These are phyloP conservation scores for Acipenser transmontanus DNA, from an alignment of 2,797 vertebrate genomes.

Conservation along the genomic window DNA sequence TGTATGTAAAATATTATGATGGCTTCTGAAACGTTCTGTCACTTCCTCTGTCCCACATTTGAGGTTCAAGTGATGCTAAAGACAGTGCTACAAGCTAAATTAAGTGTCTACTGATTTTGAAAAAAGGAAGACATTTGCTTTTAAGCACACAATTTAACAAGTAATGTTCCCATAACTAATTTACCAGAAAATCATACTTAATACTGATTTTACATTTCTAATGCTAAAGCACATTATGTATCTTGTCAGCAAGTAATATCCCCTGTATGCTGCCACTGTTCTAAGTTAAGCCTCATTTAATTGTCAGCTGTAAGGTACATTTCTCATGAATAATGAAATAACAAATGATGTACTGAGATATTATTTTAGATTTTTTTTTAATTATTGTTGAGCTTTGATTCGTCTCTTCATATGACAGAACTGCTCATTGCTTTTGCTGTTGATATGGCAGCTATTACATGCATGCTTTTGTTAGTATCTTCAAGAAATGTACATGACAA, in stretches of 20 bases:
- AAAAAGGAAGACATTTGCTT: background rate
- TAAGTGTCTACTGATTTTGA: background rate
- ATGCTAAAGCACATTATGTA: background rate
- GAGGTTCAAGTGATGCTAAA: background rate
- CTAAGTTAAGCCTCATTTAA: constrained; percentile 8
- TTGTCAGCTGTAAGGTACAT: constrained; percentile 31
- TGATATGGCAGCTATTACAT: no score
- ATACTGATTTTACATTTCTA: constrained; percentile 2
- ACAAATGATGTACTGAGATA: constrained; percentile 16
- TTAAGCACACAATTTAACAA: background rate
- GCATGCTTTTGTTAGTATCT: no score
- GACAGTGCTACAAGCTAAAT: background rate
- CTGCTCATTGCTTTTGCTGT: no score
- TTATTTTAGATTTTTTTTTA: no score
- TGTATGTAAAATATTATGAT: background rate
- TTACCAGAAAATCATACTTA: background rate
- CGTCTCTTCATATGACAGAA: no score
- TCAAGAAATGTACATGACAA: no score
- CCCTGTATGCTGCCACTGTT: background rate
- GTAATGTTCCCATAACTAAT: background rate
- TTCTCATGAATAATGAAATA: constrained; percentile 39
- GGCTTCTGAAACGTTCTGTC: background rate
- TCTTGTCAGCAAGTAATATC: background rate
- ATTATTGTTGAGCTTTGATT: no score
- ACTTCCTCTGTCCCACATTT: background rate